These are phyloP conservation scores for Itoplectis maculator DNA, from an alignment of 2,888 invertebrate genomes.

Conservation along the genomic window DNA sequence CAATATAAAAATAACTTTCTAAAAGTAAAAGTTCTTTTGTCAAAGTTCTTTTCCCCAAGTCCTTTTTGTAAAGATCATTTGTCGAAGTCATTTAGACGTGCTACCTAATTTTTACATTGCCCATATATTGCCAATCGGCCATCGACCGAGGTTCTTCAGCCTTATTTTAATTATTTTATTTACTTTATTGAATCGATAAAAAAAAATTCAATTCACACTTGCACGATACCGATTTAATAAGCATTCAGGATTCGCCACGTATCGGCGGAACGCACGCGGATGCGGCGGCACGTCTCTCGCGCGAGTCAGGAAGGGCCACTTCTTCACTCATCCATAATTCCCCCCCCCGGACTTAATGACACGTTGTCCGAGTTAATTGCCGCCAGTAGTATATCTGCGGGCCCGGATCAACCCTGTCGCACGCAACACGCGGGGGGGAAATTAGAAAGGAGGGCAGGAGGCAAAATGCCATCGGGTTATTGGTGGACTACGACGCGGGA, in stretches of 20 bases:
- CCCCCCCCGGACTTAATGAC: slow-evolving; percentile 57
- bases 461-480: slow-evolving; percentile 51
- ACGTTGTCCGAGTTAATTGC: slow-evolving; percentile 65
- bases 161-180: not conserved
- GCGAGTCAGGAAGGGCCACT: slow-evolving; percentile 34
- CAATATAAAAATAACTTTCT: too few relatives aligned
- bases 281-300: slow-evolving; percentile 7
- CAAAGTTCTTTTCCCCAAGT: too few relatives aligned
- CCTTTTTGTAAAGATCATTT: too few relatives aligned
- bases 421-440: slow-evolving; percentile 34
- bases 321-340: slow-evolving; percentile 55
- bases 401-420: slow-evolving; percentile 44
- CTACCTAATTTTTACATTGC: too few relatives aligned
- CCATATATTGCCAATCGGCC: too few relatives aligned
- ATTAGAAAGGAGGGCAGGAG: slow-evolving; percentile 60
- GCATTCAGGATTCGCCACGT: not conserved
- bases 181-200: too few relatives aligned
- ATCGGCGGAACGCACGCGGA: not conserved
- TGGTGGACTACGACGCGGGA: not conserved
- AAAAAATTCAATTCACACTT: too few relatives aligned
- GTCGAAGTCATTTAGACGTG: too few relatives aligned
- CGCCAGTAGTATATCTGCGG: slow-evolving; percentile 12
- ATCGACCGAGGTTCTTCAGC: too few relatives aligned
- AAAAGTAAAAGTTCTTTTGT: too few relatives aligned
- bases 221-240: not conserved